phyloP scores from a whole-genome alignment of 1,140 invertebrate species.

The Cydia splendana region DNA sequence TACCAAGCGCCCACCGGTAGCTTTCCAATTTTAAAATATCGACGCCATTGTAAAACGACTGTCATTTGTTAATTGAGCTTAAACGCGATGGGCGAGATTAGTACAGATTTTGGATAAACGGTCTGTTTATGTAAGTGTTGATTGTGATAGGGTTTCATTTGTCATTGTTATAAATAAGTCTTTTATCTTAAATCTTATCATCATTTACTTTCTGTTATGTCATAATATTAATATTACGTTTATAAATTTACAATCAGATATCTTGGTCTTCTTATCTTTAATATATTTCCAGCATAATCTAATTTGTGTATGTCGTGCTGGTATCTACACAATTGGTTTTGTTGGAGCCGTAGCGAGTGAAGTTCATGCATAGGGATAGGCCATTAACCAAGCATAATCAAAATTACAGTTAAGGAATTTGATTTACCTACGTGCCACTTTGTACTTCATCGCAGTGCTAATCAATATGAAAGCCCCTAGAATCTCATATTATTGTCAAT shows the following conservation, averaged over 20 bases:
- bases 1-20: conserved; percentile 18
- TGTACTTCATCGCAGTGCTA: too few relatives aligned
- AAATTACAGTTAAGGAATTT: too few relatives aligned
- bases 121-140: conserved; percentile 27
- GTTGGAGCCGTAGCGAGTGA: too few relatives aligned
- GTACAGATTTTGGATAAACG: conserved; percentile 10
- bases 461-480: too few relatives aligned
- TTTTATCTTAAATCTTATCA: not conserved
- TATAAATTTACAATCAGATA: not conserved
- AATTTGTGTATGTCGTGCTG: not conserved
- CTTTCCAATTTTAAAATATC: conserved; percentile 32
- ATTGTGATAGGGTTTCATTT: conserved; percentile 3
- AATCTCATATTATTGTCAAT: too few relatives aligned
- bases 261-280: not conserved
- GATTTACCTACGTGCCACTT: too few relatives aligned
- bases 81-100: conserved; percentile 20
- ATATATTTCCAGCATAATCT: not conserved
- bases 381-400: too few relatives aligned
- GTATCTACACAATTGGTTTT: too few relatives aligned
- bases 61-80: conserved; percentile 31
- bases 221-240: not conserved
- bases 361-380: too few relatives aligned
- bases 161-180: conserved; percentile 19
- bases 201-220: conserved; percentile 5
- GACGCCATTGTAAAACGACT: conserved; percentile 25